Evolutionary conservation across 2,888 invertebrate species (phyloP), one percentile per base, ranked within the genome.

Genomic region (Parapristionchus giblindavisi): DNA sequence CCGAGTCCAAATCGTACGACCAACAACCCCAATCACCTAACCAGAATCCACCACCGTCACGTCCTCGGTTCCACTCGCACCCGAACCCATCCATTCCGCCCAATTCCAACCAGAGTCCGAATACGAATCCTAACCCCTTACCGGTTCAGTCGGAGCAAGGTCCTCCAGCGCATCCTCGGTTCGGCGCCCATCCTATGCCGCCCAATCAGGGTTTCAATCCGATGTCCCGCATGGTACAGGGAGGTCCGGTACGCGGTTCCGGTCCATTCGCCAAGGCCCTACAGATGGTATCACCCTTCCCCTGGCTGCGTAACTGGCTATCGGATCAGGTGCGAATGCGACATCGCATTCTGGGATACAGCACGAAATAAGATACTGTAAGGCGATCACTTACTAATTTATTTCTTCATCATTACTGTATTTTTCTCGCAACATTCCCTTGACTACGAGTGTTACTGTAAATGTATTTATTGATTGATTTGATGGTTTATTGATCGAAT

Each of bases 251-350:
- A 0, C 3, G 71, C 1, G 71, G 71, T 1, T 56, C 56, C 6
- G 71, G 71, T 14, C 54, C 71, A 17, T 71, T 71, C 58, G 71
- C 71, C n/a, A 14, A 43, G 14, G 71, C 71, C 1, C 56, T 71
- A 8, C 71, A 58, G 40, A 71, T 71, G 71, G 21, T 27, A 6
- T 56, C 54, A 11, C 70, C 71, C 8, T 71, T 58, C 27, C 58
- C 71, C 29, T 71, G 71, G 71, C 38, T 71, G 48, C n/a, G 71
- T 11, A 58, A 24, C 40, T 71, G 71, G 71, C 29, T 68, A 52
- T 34, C 68, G 21, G 52, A 68, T 21, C 68, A 68, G 68, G 27
- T 68, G 11, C 17, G 68, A 32, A 34, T 51, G 68, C 21, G 68
- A 8, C 51, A 68, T 17, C 11, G 68, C 14, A 68, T 68, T 3